phyloP scores from a whole-genome alignment of 2,113 vertebrate species.

The Rafetus swinhoei region DNA sequence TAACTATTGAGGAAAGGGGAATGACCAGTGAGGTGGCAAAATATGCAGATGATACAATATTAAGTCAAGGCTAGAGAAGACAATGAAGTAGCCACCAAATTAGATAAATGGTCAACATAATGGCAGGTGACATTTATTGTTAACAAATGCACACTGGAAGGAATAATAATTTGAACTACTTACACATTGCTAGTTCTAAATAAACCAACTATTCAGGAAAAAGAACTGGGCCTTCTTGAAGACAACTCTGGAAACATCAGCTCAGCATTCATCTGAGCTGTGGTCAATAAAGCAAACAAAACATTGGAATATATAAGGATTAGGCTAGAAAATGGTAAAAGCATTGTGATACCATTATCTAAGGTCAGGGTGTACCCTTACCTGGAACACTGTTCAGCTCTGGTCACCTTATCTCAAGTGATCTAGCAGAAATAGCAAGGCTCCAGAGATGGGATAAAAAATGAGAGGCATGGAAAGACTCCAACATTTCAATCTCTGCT shows the following conservation, averaged over 20 bases:
- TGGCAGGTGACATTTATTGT: not conserved
- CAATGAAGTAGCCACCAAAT: not conserved
- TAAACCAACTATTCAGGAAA: not conserved
- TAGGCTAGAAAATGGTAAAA: not conserved
- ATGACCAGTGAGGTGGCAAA: not conserved
- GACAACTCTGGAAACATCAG: not conserved
- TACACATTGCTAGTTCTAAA: not conserved
- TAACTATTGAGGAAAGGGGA: not conserved
- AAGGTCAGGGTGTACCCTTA: not conserved
- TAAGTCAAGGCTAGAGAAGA: not conserved
- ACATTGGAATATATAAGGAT: not conserved
- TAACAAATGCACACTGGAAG: fast-evolving
- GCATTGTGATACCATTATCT: not conserved
- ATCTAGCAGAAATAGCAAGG: conserved; percentile 24
- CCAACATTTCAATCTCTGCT: too few relatives aligned
- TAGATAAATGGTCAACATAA: not conserved
- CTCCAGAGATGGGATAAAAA: conserved; percentile 33
- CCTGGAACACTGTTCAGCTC: conserved; percentile 2
- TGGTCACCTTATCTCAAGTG: conserved; percentile 19
- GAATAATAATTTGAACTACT: not conserved
- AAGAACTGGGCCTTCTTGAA: not conserved
- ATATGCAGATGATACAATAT: not conserved
- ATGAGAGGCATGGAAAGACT: conserved; percentile 42
- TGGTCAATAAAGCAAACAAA: not conserved
- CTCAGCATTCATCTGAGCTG: fast-evolving